Percentiles rank a stretch among this genome's conserved stretches.
Evolutionary conservation across 2,888 invertebrate species (phyloP).

Genomic region (Cephus pygmeus): DNA sequence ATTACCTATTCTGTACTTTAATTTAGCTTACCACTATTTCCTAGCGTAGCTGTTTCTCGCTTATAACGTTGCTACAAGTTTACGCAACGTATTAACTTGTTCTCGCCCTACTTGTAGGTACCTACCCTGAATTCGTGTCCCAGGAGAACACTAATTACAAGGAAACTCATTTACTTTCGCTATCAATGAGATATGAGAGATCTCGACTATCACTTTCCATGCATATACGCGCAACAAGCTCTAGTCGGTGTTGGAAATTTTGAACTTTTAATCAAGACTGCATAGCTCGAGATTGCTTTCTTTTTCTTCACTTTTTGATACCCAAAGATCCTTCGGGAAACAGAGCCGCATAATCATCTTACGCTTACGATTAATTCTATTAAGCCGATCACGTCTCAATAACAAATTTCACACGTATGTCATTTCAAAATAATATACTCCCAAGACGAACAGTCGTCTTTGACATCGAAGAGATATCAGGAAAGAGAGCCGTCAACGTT

Average conservation of each 20-base stretch:
- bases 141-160: not conserved
- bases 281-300: not conserved
- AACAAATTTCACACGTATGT: not conserved
- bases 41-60: slow-evolving; percentile 13
- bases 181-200: not conserved
- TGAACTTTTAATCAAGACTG: not conserved
- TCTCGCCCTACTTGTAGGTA: slow-evolving; percentile 30
- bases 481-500: no score
- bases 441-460: not conserved
- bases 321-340: not conserved
- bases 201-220: not conserved
- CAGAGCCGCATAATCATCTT: not conserved
- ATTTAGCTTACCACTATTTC: slow-evolving; percentile 36
- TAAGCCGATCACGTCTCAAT: not conserved
- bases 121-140: not conserved
- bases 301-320: not conserved
- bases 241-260: not conserved
- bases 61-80: slow-evolving; percentile 25
- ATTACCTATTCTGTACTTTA: slow-evolving; percentile 42
- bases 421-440: not conserved
- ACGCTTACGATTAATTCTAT: not conserved
- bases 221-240: not conserved
- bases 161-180: not conserved
- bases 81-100: slow-evolving; percentile 27
- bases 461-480: not conserved